Evolutionary conservation across 2,797 vertebrate genomes (phyloP).

Genomic region (Myotis planiceps): DNA sequence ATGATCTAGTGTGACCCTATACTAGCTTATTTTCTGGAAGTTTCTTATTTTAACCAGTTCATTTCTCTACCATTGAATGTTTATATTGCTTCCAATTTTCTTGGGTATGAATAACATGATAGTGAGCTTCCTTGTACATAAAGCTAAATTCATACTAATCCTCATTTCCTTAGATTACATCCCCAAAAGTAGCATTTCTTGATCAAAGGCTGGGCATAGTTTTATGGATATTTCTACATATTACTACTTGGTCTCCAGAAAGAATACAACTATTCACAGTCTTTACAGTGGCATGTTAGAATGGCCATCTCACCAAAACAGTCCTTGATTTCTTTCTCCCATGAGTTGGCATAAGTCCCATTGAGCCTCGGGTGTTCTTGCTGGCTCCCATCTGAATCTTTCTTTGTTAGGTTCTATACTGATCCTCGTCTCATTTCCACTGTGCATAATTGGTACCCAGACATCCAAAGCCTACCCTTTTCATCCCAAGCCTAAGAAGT

Average conservation of each 20-base stretch:
- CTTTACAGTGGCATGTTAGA: not conserved
- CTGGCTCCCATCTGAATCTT: not conserved
- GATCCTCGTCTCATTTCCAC: not conserved
- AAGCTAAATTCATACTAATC: not conserved
- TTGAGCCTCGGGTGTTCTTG: not conserved
- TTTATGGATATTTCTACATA: not conserved
- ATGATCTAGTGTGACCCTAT: not conserved
- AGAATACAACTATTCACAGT: not conserved
- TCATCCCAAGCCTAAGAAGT: not conserved
- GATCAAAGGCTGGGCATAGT: not conserved
- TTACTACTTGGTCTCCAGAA: not conserved
- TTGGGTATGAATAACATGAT: not conserved
- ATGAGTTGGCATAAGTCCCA: not conserved
- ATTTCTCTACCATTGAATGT: not conserved
- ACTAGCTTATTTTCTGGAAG: not conserved
- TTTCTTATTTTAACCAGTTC: not conserved
- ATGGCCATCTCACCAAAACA: not conserved
- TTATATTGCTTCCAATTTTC: constrained; percentile 21
- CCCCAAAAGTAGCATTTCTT: not conserved
- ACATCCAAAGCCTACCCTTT: not conserved
- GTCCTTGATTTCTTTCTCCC: constrained; percentile 2
- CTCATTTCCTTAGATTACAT: constrained; percentile 34
- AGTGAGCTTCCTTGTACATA: not conserved
- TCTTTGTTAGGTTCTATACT: not conserved
- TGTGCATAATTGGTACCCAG: not conserved